phyloP scores from a whole-genome alignment of 2,113 vertebrate species.

The Dipodomys spectabilis region DNA sequence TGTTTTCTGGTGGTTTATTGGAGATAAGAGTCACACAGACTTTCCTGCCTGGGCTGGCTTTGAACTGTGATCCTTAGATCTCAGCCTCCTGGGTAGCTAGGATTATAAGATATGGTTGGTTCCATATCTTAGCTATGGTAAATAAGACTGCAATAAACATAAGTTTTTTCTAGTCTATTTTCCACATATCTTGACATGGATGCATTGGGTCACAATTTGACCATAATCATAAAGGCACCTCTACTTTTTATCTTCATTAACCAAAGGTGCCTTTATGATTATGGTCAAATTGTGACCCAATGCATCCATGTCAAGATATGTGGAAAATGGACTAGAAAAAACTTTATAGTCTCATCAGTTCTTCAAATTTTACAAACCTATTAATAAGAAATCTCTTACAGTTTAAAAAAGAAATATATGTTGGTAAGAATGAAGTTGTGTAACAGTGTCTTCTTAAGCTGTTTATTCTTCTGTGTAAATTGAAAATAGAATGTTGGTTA shows the following conservation, averaged over 20 bases:
- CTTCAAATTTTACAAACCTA: conserved; percentile 14
- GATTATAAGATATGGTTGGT: too few relatives aligned
- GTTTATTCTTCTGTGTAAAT: background rate
- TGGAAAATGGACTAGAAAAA: background rate
- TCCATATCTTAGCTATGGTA: too few relatives aligned
- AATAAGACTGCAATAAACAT: too few relatives aligned
- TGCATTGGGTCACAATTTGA: background rate
- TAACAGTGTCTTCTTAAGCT: background rate
- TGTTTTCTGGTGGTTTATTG: too few relatives aligned
- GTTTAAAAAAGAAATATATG: conserved; percentile 35
- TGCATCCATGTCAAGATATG: conserved; percentile 11
- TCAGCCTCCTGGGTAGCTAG: too few relatives aligned
- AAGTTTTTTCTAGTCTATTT: background rate
- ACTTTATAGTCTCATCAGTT: background rate
- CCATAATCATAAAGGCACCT: background rate
- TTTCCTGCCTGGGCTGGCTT: too few relatives aligned
- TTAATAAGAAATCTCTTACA: background rate
- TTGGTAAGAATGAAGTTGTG: background rate
- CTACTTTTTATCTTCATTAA: conserved; percentile 12
- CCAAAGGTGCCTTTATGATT: background rate
- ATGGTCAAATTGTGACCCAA: background rate
- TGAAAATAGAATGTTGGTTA: background rate
- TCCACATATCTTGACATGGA: conserved; percentile 9
- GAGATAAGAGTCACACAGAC: too few relatives aligned
- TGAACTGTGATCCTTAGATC: too few relatives aligned